Percentiles rank a stretch among this genome's conserved stretches.
Evolutionary conservation across 2,888 invertebrate genomes (phyloP).

Genomic region (Caenorhabditis sp.): DNA sequence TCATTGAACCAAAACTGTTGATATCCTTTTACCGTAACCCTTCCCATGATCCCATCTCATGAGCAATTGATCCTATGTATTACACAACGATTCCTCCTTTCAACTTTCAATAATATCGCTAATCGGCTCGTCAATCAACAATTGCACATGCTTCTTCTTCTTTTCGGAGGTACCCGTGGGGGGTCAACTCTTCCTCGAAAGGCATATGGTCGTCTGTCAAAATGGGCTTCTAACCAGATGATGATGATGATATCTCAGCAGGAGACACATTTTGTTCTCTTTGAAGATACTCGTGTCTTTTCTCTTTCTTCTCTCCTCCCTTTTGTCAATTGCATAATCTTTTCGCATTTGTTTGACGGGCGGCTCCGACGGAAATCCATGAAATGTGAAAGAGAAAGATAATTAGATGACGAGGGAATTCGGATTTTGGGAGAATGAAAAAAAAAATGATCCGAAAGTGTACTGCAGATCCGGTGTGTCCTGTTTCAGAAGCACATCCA

Average conservation of each 20-base stretch:
- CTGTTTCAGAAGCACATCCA: too few relatives aligned
- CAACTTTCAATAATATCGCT: slow-evolving; percentile 27
- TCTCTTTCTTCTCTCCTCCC: background rate
- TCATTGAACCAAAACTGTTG: too few relatives aligned
- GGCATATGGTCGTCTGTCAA: slow-evolving; percentile 58
- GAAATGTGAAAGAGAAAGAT: background rate
- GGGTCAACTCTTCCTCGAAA: slow-evolving; percentile 37
- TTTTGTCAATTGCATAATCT: slow-evolving; percentile 60
- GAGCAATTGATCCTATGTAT: slow-evolving; percentile 17
- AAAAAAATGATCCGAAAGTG: too few relatives aligned
- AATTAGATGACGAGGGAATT: background rate
- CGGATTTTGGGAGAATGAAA: too few relatives aligned
- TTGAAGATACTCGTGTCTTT: slow-evolving; percentile 43
- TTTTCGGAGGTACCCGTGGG: slow-evolving; percentile 43
- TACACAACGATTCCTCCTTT: slow-evolving; percentile 19
- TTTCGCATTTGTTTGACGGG: slow-evolving; percentile 52
- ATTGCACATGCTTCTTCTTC: slow-evolving; percentile 21
- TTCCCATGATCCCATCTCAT: too few relatives aligned
- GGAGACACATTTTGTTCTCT: slow-evolving; percentile 46
- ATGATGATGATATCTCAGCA: slow-evolving; percentile 48
- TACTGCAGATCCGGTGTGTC: too few relatives aligned
- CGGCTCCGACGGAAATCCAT: slow-evolving; percentile 27
- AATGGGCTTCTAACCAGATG: slow-evolving; percentile 33
- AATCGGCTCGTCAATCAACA: slow-evolving; percentile 58
- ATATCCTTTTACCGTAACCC: background rate